phyloP scores from a whole-genome alignment of 1,140 invertebrate species.

The Bombus soroeensis region DNA sequence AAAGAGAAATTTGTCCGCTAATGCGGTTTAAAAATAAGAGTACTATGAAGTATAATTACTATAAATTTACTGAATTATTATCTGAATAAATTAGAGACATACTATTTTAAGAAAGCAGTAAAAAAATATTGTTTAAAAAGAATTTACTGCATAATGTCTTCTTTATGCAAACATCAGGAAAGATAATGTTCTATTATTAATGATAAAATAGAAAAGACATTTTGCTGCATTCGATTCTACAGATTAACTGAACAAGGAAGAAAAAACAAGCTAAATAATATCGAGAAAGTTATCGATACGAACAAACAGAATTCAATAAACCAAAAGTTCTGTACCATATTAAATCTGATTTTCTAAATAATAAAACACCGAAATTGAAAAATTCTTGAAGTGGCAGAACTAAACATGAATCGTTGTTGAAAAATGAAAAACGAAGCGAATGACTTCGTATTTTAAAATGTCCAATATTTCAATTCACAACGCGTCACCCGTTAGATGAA shows the following conservation, averaged over 20 bases:
- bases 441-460: background rate
- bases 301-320: background rate
- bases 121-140: background rate
- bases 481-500: conserved; percentile 31
- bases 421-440: background rate
- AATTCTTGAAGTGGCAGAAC: background rate
- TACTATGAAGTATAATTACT: background rate
- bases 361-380: too few relatives aligned
- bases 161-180: too few relatives aligned
- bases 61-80: background rate
- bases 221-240: too few relatives aligned
- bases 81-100: too few relatives aligned
- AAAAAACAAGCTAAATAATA: too few relatives aligned
- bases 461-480: background rate
- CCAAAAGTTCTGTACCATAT: background rate
- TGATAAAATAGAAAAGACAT: too few relatives aligned
- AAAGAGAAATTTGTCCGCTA: background rate
- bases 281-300: too few relatives aligned
- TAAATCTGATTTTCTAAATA: too few relatives aligned
- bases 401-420: background rate
- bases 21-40: background rate
- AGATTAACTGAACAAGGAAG: too few relatives aligned
- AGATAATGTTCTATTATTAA: too few relatives aligned
- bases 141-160: background rate
- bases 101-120: too few relatives aligned